A percentile compares a stretch with the other conserved stretches of the same genome.
Conservation (phyloP, 2,888 invertebrate genomes). For the Metacarcinus magister region DNA sequence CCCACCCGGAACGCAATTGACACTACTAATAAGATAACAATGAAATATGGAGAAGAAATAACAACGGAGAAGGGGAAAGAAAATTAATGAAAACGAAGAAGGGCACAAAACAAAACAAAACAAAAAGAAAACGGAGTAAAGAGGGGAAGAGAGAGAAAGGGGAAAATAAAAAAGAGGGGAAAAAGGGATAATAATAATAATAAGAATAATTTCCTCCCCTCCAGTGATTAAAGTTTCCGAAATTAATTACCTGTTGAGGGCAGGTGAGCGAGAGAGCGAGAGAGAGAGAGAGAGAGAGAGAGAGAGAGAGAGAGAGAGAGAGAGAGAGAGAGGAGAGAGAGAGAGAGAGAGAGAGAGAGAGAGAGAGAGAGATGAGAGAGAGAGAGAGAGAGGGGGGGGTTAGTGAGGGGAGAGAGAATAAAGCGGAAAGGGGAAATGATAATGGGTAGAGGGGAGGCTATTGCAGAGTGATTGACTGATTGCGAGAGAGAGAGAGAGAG, state of each 20-base stretch:
- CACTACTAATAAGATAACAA: too few species aligned
- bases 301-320: conserved; percentile 5
- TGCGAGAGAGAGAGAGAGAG: not conserved
- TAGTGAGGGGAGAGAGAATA: not conserved
- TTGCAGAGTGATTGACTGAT: too few species aligned
- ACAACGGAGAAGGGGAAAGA: too few species aligned
- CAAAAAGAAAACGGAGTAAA: too few species aligned
- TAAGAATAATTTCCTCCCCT: not conserved
- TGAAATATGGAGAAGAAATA: too few species aligned
- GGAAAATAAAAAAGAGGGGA: too few species aligned
- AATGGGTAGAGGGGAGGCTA: not conserved
- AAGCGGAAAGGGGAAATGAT: not conserved
- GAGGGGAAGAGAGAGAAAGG: too few species aligned
- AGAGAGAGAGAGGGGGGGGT: not conserved
- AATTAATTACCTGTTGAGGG: not conserved
- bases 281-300: conserved; percentile 26
- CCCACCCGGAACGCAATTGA: too few species aligned
- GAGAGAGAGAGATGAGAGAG: not conserved
- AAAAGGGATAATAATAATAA: not conserved
- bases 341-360: not conserved
- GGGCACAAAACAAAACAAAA: too few species aligned
- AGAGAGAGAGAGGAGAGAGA: not conserved
- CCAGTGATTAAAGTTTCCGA: not conserved
- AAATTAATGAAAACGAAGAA: too few species aligned
- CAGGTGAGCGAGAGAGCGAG: not conserved